Conservation (phyloP, 2,888 invertebrate genomes). For the Lepidonotus clava region DNA sequence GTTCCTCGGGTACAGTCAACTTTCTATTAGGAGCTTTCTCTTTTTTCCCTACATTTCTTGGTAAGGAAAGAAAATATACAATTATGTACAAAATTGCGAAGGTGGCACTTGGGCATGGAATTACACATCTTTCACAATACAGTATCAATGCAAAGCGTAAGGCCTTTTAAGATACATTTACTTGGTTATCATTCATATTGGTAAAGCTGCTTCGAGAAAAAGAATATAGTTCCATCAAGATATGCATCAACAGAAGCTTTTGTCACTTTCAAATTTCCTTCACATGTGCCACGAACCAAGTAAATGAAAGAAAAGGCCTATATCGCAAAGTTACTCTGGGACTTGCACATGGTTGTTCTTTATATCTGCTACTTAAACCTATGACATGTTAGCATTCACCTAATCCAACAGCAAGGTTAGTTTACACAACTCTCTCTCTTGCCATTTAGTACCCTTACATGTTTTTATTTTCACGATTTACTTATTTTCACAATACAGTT, state of each 20-base stretch:
- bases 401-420: neutral
- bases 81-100: conserved; percentile 2
- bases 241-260: no score
- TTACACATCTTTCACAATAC: conserved; percentile 1
- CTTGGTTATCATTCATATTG: neutral
- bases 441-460: neutral
- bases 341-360: neutral
- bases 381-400: neutral
- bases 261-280: no score
- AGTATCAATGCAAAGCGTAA: neutral
- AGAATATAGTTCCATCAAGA: no score
- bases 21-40: no score
- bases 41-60: neutral
- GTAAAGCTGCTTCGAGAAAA: no score
- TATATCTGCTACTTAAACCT: neutral
- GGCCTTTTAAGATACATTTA: neutral
- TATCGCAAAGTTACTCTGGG: neutral
- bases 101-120: conserved; percentile 8
- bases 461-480: neutral
- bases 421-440: neutral
- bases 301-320: neutral
- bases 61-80: conserved; percentile 5
- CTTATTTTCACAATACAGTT: no score
- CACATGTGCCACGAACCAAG: no score
- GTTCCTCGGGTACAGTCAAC: no score